Evolutionary conservation across 2,888 invertebrate genomes (phyloP).

Genomic region (Meganola albula): DNA sequence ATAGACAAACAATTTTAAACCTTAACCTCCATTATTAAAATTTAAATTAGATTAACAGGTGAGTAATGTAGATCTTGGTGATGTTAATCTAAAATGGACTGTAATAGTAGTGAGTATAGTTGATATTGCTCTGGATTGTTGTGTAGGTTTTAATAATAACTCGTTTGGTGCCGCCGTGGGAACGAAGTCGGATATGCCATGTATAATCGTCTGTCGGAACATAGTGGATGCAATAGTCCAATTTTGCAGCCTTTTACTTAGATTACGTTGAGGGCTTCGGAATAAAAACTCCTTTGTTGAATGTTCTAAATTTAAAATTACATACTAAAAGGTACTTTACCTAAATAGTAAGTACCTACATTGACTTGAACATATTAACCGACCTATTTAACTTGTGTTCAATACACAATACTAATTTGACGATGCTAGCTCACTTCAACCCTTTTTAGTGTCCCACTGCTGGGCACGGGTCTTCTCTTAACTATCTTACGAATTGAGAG

Average conservation of each 20-base stretch:
- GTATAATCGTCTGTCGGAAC: conserved; percentile 74
- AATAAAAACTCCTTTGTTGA: conserved; percentile 49
- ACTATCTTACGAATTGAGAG: no score
- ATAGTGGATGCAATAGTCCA: conserved; percentile 74
- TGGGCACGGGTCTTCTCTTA: no score
- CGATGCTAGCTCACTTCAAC: no score
- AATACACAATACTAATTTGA: no score
- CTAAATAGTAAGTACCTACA: no score
- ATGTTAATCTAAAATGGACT: conserved; percentile 36
- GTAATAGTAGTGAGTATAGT: conserved; percentile 35
- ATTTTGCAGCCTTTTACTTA: conserved; percentile 77
- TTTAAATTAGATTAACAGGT: conserved; percentile 11
- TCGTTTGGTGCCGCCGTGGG: conserved; percentile 74
- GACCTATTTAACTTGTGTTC: no score
- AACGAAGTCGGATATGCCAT: conserved; percentile 75
- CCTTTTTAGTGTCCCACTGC: no score
- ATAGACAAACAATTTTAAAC: conserved; percentile 29
- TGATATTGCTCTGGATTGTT: conserved; percentile 34
- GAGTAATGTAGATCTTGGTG: conserved; percentile 37
- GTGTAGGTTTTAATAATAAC: conserved; percentile 75
- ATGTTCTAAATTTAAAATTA: conserved; percentile 31
- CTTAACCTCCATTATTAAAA: conserved; percentile 11
- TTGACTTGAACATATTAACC: no score
- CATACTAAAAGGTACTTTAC: no score
- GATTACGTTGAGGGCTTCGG: conserved; percentile 57